Evolutionary conservation across 2,888 invertebrate species (phyloP).

Genomic region (Gymnoscelis rufifasciata): DNA sequence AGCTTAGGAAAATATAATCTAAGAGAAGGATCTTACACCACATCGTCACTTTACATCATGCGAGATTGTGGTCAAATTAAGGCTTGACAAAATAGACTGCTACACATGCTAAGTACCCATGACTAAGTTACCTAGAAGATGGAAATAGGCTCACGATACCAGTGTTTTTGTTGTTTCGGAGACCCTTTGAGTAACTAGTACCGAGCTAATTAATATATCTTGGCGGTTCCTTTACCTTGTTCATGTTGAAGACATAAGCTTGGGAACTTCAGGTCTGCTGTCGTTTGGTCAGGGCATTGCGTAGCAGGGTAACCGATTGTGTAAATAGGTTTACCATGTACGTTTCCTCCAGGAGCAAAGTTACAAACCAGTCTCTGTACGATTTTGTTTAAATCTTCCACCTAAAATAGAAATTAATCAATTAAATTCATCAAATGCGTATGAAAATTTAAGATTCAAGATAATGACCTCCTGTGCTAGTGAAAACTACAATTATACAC

Average conservation of each 20-base stretch:
- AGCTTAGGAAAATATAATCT: no score
- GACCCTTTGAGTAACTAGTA: background rate
- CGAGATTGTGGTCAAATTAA: no score
- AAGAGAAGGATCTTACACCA: no score
- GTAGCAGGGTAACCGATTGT: conserved; percentile 57
- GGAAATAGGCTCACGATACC: no score
- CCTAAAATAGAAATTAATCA: conserved; percentile 3
- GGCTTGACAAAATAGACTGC: no score
- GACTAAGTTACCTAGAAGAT: no score
- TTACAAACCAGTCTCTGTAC: conserved; percentile 64
- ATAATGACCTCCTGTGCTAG: no score
- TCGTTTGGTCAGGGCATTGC: conserved; percentile 47
- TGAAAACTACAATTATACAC: no score
- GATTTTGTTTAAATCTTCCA: conserved; percentile 30
- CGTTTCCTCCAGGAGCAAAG: conserved; percentile 62
- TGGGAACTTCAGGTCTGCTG: conserved; percentile 38
- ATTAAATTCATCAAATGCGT: background rate
- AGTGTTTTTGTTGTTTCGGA: no score
- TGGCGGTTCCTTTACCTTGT: conserved; percentile 19
- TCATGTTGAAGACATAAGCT: conserved; percentile 40
- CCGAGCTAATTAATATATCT: background rate
- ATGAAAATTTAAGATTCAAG: no score
- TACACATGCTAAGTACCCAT: no score
- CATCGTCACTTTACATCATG: no score
- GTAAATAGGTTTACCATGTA: conserved; percentile 55